Evolutionary conservation across 2,797 vertebrate genomes (phyloP), one percentile per base, ranked within the genome.

Genomic region (Galagoides demidoff): DNA sequence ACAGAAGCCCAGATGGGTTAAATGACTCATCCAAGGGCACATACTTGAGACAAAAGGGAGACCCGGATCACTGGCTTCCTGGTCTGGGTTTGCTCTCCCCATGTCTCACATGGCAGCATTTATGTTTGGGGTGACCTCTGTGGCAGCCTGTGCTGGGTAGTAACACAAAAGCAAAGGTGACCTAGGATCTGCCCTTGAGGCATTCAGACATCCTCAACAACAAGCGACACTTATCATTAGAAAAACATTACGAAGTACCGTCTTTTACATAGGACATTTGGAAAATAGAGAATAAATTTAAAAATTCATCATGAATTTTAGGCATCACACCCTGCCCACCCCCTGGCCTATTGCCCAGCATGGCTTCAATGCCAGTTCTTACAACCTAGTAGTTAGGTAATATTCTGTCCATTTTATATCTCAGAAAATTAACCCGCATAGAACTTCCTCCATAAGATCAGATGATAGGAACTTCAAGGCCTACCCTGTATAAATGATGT

Each of bases 1-100:
- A 90, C 73, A 92, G 90, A 96, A 96, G 66, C 73, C 93, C 43
- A 49, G 64, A 85, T 71, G 83, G 52, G 39, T 74, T 74, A 78
- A 85, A 59, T 57, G 85, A 78, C 77, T 89, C 37, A 2, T 77
- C 39, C 37, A 29, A 27, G 23, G 49, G 19, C 55, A 87, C 17
- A 63, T 2, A n/a, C 25, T 49, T 3, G 7, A 68, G 37, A 63
- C 82, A 34, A 29, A n/a, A 79, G 29, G 66, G 61, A 85, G 57
- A 68, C 31, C 63, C 9, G 2, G 27, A 1, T n/a, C 31, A 22
- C 1, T 82, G 71, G n/a, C 12, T 61, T 90, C 27, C 84, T 29
- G 16, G 20, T 37, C 49, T 1, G 5, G n/a, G 11, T 3, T 17
- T 39, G 3, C 7, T 31, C 31, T 45, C 37, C n/a, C 57, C 10